These are phyloP conservation scores for Bambusicola thoracicus DNA, from an alignment of 2,113 vertebrate genomes.

Conservation along the genomic window DNA sequence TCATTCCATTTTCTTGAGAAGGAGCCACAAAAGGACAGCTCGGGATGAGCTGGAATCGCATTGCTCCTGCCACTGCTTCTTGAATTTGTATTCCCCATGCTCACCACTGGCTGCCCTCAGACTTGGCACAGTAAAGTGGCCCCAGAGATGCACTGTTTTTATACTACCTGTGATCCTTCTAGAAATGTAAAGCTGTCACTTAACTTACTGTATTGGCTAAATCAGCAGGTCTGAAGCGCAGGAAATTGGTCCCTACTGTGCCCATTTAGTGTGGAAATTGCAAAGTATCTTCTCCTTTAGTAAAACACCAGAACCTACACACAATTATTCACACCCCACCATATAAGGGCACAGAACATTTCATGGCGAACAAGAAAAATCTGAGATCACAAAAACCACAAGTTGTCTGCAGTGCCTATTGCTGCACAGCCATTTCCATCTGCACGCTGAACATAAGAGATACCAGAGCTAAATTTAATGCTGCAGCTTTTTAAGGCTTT, in stretches of 20 bases:
- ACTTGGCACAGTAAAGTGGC: slow-evolving; percentile 37
- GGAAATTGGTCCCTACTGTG: slow-evolving; percentile 80
- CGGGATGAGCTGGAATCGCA: slow-evolving; percentile 29
- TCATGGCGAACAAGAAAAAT: slow-evolving; percentile 32
- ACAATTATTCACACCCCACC: slow-evolving; percentile 49
- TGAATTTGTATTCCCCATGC: slow-evolving; percentile 77
- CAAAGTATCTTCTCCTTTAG: slow-evolving; percentile 70
- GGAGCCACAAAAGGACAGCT: slow-evolving; percentile 76
- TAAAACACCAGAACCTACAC: slow-evolving; percentile 63
- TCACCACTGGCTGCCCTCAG: slow-evolving; percentile 32
- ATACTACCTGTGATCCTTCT: slow-evolving; percentile 77
- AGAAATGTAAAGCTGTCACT: slow-evolving; percentile 75
- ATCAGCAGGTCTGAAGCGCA: slow-evolving; percentile 72
- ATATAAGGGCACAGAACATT: slow-evolving; percentile 33
- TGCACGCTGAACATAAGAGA: neutral
- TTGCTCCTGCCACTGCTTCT: slow-evolving; percentile 58
- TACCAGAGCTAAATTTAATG: slow-evolving; percentile 40
- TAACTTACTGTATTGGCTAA: slow-evolving; percentile 77
- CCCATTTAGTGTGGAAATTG: slow-evolving; percentile 68
- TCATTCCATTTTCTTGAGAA: slow-evolving; percentile 79
- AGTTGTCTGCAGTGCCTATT: neutral
- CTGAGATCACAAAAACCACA: neutral
- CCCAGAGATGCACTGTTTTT: slow-evolving; percentile 64
- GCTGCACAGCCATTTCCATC: slow-evolving; percentile 3
- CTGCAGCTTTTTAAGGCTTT: slow-evolving; percentile 46